Percentiles rank a stretch among this genome's conserved stretches.
phyloP scores from a whole-genome alignment of 2,113 vertebrate species.

The Porphyrio hochstetteri region DNA sequence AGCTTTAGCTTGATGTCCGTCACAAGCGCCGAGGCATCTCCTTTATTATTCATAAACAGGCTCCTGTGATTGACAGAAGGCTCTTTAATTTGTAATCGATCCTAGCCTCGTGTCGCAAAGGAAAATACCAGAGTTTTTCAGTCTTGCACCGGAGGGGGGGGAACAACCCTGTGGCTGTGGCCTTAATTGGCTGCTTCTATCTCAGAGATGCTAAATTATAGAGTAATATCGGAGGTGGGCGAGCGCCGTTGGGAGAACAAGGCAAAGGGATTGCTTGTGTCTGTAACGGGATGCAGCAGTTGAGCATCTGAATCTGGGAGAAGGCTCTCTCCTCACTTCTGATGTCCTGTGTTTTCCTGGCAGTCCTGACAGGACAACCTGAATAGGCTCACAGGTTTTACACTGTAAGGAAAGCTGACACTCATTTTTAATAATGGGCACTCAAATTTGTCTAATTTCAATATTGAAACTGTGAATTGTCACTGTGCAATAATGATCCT shows the following conservation, averaged over 20 bases:
- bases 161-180: conserved; percentile 31
- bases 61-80: conserved; percentile 21
- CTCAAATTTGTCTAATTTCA: background rate
- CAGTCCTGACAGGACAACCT: background rate
- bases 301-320: background rate
- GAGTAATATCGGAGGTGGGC: conserved; percentile 48
- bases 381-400: background rate
- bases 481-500: background rate
- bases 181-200: conserved; percentile 66
- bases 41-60: background rate
- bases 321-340: background rate
- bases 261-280: background rate
- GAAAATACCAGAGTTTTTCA: conserved; percentile 47
- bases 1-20: background rate
- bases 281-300: too few relatives aligned
- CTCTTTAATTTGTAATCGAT: conserved; percentile 46
- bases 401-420: background rate
- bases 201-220: conserved; percentile 66
- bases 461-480: background rate
- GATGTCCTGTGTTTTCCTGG: background rate
- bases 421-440: background rate
- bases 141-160: conserved; percentile 45
- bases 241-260: conserved; percentile 17
- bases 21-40: background rate
- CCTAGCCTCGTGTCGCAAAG: conserved; percentile 2